Base-by-base conservation (phyloP, 2,113 vertebrate species). In the Coreoperca whiteheadi region DNA sequence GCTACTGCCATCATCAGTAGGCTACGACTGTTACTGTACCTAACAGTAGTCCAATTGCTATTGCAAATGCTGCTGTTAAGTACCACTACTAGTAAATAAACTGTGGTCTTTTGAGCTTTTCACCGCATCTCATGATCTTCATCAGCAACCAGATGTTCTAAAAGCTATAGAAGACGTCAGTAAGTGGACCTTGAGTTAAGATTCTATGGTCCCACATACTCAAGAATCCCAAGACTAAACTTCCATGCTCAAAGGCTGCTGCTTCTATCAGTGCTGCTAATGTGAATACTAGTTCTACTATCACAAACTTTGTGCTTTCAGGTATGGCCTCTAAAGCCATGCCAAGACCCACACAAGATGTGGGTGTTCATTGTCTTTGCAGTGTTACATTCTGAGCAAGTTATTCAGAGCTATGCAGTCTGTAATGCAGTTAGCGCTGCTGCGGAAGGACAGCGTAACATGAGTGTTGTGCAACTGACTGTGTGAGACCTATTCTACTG, bases 401-500 rank as follows among this genome's bases (percentile, higher is more conserved):
- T 48, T 37, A 2, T 51, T 53, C n/a, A 8, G 60, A 32, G 16
- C 8, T 23, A 71, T 59, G 41, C 50, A 63, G 28, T 64, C 39
- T 57, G 56, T 16, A 23, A 28, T 37, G 57, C 41, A 57, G 74
- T 57, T 48, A 20, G 30, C 53, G 63, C 74, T 60, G 66, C 41
- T 61, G 28, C 56, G 2, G 25, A 15, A 60, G 18, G 37, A 48
- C 12, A 43, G 61, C 20, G 32, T 51, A 9, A 34, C 6, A 56
- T 37, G 23, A 57, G 8, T 16, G 41, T 10, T 8, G 18, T 37
- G 10, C 53, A 54, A 43, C 23, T 48, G 2, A 65, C 37, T n/a
- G 5, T 68, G 61, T 34, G 61, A 78, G 76, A 69, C 18, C 23
- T 10, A 56, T 48, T 61, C 43, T 48, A 6, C 43, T 66, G 77